Conservation (phyloP, 2,888 invertebrate species). For the Acanthosepion lycidas region DNA sequence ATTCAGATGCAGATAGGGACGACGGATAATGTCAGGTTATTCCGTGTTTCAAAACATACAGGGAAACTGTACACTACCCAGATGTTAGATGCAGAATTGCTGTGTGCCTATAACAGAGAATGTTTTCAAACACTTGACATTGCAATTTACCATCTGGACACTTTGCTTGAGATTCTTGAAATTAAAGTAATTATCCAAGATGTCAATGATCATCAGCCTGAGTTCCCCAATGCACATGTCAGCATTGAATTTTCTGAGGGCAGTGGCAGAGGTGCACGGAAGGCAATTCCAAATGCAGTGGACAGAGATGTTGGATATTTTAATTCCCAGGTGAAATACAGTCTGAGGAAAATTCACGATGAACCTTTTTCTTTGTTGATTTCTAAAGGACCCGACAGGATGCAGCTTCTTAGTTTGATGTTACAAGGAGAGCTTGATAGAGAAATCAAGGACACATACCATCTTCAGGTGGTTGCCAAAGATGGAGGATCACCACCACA, state of each 20-base stretch:
- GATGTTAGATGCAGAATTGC: neutral
- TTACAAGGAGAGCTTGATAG: neutral
- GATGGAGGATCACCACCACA: neutral
- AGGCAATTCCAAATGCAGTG: neutral
- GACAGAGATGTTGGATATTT: neutral
- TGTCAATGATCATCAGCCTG: neutral
- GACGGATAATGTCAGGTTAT: neutral
- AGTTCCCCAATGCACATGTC: neutral
- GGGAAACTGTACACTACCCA: neutral
- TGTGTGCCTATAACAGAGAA: neutral
- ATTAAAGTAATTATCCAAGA: neutral
- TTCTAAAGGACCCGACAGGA: neutral
- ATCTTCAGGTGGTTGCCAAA: neutral
- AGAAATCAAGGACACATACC: neutral
- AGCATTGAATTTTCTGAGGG: neutral
- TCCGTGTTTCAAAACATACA: neutral
- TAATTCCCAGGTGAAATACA: neutral
- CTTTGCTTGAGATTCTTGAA: neutral
- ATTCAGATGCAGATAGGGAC: neutral
- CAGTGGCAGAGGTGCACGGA: neutral
- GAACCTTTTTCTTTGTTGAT: neutral
- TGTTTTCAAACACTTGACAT: neutral
- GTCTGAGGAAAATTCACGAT: neutral
- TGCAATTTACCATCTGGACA: neutral
- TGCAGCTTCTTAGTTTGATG: neutral